Evolutionary conservation across 1,140 invertebrate species (phyloP).

Genomic region (Apis mellifera): Amel_HAv3.1 CM009936.2:12196501-12197000

Average conservation of each 20-base stretch:
- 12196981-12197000: slow-evolving; percentile 80
- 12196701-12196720: slow-evolving; percentile 79
- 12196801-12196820: not conserved
- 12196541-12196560: not conserved
- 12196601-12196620: slow-evolving; percentile 79
- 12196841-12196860: slow-evolving; percentile 62
- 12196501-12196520: not conserved
- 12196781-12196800: slow-evolving; percentile 63
- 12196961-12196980: slow-evolving; percentile 70
- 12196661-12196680: slow-evolving; percentile 82
- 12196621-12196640: slow-evolving; percentile 78
- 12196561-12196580: slow-evolving; percentile 67
- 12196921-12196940: slow-evolving; percentile 68
- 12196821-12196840: not conserved
- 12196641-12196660: slow-evolving; percentile 80
- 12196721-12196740: slow-evolving; percentile 78
- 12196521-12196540: not conserved
- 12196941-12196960: slow-evolving; percentile 75
- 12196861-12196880: slow-evolving; percentile 69
- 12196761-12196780: slow-evolving; percentile 77
- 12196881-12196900: slow-evolving; percentile 47
- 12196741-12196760: slow-evolving; percentile 79
- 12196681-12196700: slow-evolving; percentile 77
- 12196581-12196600: slow-evolving; percentile 77
- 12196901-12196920: slow-evolving; percentile 70